Evolutionary conservation across 2,113 vertebrate genomes (phyloP).

Genomic region (Chionodraco myersi): DNA sequence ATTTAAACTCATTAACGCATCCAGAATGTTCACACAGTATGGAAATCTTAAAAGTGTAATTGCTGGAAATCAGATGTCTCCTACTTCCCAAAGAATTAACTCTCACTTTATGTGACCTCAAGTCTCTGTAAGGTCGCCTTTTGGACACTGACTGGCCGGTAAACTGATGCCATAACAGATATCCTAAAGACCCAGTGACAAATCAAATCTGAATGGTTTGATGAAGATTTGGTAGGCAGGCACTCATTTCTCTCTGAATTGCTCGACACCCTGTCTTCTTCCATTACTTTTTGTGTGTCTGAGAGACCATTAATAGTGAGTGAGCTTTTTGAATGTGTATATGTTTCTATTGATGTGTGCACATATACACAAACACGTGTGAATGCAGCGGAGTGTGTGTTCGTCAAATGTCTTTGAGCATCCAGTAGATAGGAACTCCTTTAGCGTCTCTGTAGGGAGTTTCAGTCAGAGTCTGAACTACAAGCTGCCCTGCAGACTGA

Average conservation of each 20-base stretch:
- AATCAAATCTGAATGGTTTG: too few relatives aligned
- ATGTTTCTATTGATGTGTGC: background rate
- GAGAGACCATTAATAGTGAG: background rate
- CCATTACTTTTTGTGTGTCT: background rate
- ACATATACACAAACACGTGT: background rate
- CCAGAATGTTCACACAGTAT: too few relatives aligned
- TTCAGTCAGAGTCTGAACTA: conserved; percentile 80
- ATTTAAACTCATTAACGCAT: too few relatives aligned
- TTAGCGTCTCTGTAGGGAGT: conserved; percentile 87
- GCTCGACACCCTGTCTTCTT: background rate
- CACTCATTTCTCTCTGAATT: background rate
- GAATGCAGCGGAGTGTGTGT: background rate
- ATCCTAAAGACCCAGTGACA: too few relatives aligned
- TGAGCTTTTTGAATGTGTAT: background rate
- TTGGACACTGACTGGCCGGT: background rate
- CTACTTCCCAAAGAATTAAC: too few relatives aligned
- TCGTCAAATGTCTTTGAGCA: conserved; percentile 92
- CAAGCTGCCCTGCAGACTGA: background rate
- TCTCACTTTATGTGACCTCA: background rate
- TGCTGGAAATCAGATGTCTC: background rate
- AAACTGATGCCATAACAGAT: background rate
- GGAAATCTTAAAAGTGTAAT: too few relatives aligned
- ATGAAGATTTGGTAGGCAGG: too few relatives aligned
- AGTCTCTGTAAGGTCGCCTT: too few relatives aligned
- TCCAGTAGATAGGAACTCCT: conserved; percentile 93